Conservation (phyloP, 2,113 vertebrate species). For the Salvelinus alpinus region DNA sequence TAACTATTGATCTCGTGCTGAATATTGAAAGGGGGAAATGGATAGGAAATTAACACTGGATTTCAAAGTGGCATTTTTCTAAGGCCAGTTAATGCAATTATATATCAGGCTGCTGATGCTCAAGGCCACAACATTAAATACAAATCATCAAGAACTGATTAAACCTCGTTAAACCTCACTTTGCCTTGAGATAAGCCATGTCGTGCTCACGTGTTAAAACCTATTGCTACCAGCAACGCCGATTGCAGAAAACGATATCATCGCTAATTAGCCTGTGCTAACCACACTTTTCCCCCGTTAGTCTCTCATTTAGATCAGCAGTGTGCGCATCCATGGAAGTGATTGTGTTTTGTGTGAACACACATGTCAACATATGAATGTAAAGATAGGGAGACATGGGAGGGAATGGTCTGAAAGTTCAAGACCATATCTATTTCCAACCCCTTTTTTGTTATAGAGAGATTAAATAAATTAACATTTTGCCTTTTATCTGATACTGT, state of each 20-base stretch:
- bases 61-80: background rate
- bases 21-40: background rate
- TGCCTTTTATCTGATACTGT: slow-evolving; percentile 16
- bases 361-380: background rate
- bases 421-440: background rate
- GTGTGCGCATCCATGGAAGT: slow-evolving; percentile 3
- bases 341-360: background rate
- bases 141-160: slow-evolving; percentile 34
- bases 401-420: background rate
- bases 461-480: slow-evolving; percentile 26
- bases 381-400: background rate
- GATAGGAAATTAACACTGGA: no score
- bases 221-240: background rate
- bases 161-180: slow-evolving; percentile 32
- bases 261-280: slow-evolving; percentile 8
- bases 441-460: slow-evolving; percentile 7
- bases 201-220: background rate
- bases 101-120: slow-evolving; percentile 39
- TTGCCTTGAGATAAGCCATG: slow-evolving; percentile 9
- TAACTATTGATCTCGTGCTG: background rate
- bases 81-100: slow-evolving; percentile 34
- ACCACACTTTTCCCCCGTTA: background rate
- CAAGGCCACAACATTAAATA: slow-evolving; percentile 39
- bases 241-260: background rate
- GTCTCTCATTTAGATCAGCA: slow-evolving; percentile 6